Base-by-base conservation (phyloP, 2,888 invertebrate genomes). In the Tipula helvola region DNA sequence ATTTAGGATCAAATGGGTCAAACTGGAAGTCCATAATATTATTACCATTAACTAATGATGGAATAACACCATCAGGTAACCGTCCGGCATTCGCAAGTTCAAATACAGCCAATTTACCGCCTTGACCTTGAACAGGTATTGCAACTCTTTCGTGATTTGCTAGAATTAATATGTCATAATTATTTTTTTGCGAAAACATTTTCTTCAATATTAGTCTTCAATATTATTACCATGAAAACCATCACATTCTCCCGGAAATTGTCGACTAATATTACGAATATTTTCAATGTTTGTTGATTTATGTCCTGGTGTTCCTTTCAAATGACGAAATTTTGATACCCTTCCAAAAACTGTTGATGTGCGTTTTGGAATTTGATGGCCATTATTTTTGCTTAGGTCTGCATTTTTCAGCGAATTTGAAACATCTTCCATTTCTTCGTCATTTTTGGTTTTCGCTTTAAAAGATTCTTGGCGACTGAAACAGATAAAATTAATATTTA, bases 191-290 rank as follows among this genome's bases (percentile, higher is more conserved):
- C 28, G 8, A 52, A n/a, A 52, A 12, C 7, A 10, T n/a, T 52
- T n/a, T 7, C 39, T 39, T 39, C 5, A 39, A 39, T n/a, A n/a
- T 39, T 39, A 1, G 7, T 39, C 7, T 39, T 39, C 7, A 1
- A 39, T n/a, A 52, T 92, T 91, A 91, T 92, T 91, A 96, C 96
- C 96, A 90, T 97, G 96, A 90, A 98, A 97, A 44, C 97, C 97
- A 90, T 98, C 97, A 90, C 98, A 97, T 92, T 98, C 98, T 0
- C 98, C 97, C 0, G 98, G 96, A 89, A 98, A 95, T 90, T 97
- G 98, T 85, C 97, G 94, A 90, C 97, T 97, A 83, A 98, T 93
- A 90, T 97, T 97, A 87, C 97, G 94, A 87, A 98, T 93, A 90
- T 98, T 98, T 90, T 98, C 98, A 88, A 98, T 96, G 89, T 97